These are phyloP conservation scores for Microhierax caerulescens DNA, from an alignment of 2,797 vertebrate species.

Conservation along the genomic window DNA sequence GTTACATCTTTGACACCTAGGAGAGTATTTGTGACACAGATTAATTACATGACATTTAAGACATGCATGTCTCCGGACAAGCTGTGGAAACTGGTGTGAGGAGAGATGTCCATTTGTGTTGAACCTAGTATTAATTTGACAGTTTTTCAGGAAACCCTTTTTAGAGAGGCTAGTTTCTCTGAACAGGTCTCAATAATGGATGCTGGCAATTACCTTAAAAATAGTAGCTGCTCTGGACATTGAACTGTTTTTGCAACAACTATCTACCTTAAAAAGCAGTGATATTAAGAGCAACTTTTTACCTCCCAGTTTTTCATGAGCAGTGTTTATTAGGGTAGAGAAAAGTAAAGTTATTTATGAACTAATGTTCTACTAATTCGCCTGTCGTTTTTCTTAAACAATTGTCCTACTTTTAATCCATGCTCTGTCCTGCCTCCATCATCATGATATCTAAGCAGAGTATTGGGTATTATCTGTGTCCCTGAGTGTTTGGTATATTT, in stretches of 20 bases:
- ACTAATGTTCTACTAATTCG: neutral
- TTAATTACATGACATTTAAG: neutral
- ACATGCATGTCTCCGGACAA: neutral
- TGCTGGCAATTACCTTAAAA: neutral
- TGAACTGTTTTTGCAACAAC: neutral
- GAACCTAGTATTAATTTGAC: neutral
- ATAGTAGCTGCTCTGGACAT: neutral
- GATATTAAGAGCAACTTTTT: neutral
- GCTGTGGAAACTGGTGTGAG: neutral
- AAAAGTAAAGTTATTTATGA: neutral
- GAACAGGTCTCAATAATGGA: neutral
- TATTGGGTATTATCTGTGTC: slow-evolving; percentile 51
- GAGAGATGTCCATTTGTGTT: neutral
- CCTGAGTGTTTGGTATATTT: slow-evolving; percentile 53
- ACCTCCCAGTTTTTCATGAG: neutral
- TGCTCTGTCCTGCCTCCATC: neutral
- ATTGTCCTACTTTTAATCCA: slow-evolving; percentile 51
- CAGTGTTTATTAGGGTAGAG: neutral
- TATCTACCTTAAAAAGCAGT: neutral
- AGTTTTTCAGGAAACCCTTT: neutral
- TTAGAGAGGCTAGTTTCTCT: neutral
- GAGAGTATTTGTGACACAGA: neutral
- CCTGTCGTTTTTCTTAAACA: neutral
- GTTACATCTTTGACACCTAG: neutral
- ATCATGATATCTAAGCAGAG: slow-evolving; percentile 6